phyloP scores from a whole-genome alignment of 2,113 vertebrate species.

The Abramis brama region DNA sequence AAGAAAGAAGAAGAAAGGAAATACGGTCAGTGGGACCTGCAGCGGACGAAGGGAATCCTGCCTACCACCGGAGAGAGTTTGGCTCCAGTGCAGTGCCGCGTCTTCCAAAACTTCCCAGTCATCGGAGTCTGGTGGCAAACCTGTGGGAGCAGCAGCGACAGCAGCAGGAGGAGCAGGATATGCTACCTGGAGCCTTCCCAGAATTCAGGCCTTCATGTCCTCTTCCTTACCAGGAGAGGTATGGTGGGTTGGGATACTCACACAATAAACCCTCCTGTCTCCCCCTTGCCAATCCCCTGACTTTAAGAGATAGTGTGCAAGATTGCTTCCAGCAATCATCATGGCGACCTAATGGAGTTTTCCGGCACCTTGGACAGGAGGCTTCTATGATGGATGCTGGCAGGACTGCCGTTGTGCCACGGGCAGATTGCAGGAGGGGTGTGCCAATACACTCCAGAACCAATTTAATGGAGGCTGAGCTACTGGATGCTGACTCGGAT shows the following conservation, averaged over 20 bases:
- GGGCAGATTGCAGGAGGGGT: conserved; percentile 74
- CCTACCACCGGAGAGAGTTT: conserved; percentile 56
- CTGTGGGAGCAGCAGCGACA: conserved; percentile 62
- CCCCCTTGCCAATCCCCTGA: conserved; percentile 74
- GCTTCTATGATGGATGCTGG: conserved; percentile 53
- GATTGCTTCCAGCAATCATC: conserved; percentile 60
- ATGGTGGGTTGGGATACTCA: conserved; percentile 45
- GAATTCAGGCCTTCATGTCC: conserved; percentile 64
- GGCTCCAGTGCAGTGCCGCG: conserved; percentile 81
- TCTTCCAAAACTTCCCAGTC: conserved; percentile 84
- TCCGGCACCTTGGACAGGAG: conserved; percentile 44
- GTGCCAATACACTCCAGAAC: conserved; percentile 90
- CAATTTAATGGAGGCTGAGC: conserved; percentile 90
- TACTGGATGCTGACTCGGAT: conserved; percentile 90
- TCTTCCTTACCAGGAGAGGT: conserved; percentile 61
- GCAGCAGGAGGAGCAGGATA: conserved; percentile 69
- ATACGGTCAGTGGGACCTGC: conserved; percentile 59
- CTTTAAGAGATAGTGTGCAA: conserved; percentile 64
- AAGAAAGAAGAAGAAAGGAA: conserved; percentile 81
- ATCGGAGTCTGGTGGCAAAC: conserved; percentile 83
- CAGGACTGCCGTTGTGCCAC: conserved; percentile 58
- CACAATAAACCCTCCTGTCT: conserved; percentile 60
- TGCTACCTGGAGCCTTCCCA: conserved; percentile 72
- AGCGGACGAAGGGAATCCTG: conserved; percentile 49
- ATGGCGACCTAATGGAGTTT: conserved; percentile 64